Conservation (phyloP, 2,888 invertebrate species). For the Brachyptera putata region DNA sequence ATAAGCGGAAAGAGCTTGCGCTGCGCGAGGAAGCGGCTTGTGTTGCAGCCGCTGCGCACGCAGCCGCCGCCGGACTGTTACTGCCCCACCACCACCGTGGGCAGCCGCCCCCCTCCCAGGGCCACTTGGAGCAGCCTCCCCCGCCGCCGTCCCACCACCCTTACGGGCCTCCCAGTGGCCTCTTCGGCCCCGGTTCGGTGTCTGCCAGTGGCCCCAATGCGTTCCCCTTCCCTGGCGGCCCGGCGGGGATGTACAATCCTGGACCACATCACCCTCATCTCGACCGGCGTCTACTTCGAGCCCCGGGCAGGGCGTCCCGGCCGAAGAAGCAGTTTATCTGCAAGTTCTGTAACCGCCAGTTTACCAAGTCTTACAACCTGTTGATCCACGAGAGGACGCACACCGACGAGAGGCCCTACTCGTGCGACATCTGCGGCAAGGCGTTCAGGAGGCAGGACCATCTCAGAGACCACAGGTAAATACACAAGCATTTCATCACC, state of each 20-base stretch:
- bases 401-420: conserved; percentile 95
- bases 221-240: conserved; percentile 44
- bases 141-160: conserved; percentile 33
- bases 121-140: conserved; percentile 30
- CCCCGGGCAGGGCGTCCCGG: conserved; percentile 60
- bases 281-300: conserved; percentile 47
- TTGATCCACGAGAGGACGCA: conserved; percentile 97
- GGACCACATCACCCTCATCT: conserved; percentile 53
- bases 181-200: conserved; percentile 45
- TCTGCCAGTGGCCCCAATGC: conserved; percentile 32
- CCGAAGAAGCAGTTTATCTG: conserved; percentile 98
- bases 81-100: conserved; percentile 55
- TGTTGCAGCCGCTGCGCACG: conserved; percentile 44
- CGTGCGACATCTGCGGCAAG: conserved; percentile 97
- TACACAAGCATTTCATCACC: no score
- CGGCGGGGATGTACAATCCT: conserved; percentile 30
- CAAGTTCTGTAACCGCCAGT: conserved; percentile 96
- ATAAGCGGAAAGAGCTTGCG: conserved; percentile 78
- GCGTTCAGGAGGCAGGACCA: conserved; percentile 96
- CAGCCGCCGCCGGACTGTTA: no score
- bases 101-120: conserved; percentile 36
- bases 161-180: conserved; percentile 50
- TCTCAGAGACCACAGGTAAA: conserved; percentile 85
- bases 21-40: conserved; percentile 64
- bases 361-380: conserved; percentile 96